Percentiles rank a stretch among this genome's conserved stretches.
These are phyloP conservation scores for Iguana delicatissima DNA, from an alignment of 2,797 vertebrate species.

Conservation along the genomic window DNA sequence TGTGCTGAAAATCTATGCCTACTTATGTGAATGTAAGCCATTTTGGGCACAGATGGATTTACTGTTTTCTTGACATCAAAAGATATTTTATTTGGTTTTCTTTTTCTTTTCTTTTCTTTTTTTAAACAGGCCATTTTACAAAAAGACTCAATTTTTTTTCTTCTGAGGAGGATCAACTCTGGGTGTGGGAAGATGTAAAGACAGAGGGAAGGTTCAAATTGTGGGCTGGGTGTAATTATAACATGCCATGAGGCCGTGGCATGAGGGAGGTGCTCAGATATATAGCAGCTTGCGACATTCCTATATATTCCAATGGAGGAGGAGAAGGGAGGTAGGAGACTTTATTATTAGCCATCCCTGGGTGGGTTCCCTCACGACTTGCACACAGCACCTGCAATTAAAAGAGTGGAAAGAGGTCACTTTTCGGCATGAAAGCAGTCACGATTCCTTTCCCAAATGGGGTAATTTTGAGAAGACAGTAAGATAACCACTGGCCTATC, in stretches of 20 bases:
- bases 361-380: neutral
- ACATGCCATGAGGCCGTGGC: neutral
- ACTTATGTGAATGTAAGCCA: no score
- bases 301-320: neutral
- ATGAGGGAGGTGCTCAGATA: neutral
- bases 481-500: neutral
- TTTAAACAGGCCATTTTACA: neutral
- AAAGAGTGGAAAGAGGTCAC: neutral
- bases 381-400: neutral
- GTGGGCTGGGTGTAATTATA: neutral
- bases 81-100: neutral
- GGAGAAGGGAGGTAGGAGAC: neutral
- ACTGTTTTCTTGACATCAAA: no score
- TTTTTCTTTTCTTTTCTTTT: neutral
- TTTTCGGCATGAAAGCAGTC: neutral
- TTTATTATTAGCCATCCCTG: neutral
- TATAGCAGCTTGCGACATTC: neutral
- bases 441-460: neutral
- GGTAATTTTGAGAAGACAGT: neutral
- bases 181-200: neutral
- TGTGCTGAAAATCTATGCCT: no score
- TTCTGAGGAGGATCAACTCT: no score
- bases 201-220: slow-evolving; percentile 8
- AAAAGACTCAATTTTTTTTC: neutral
- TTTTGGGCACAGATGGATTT: no score